phyloP scores from a whole-genome alignment of 2,888 invertebrate species.

The Thumatha senex region DNA sequence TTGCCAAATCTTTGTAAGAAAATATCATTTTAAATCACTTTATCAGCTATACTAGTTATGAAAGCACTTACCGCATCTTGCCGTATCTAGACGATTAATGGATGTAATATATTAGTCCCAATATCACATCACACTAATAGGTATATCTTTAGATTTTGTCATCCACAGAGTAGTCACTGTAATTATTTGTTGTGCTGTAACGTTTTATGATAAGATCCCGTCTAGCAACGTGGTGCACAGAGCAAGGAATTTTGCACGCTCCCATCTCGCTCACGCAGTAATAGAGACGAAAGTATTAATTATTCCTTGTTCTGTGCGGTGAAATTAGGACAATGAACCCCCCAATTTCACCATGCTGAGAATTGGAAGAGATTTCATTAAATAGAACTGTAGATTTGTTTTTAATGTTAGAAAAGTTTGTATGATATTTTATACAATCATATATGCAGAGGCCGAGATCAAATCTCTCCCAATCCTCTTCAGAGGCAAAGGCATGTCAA shows the following conservation, averaged over 20 bases:
- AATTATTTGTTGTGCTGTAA: not conserved
- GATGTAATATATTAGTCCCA: constrained; percentile 21
- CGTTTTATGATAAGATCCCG: not conserved
- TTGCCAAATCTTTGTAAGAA: not conserved
- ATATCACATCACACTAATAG: constrained; percentile 12
- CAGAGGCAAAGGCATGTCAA: too few species aligned
- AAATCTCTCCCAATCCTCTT: too few species aligned
- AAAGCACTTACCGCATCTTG: constrained; percentile 30
- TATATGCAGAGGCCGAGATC: too few species aligned
- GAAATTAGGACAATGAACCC: too few species aligned
- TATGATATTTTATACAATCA: not conserved
- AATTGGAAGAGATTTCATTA: too few species aligned
- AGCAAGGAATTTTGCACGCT: too few species aligned
- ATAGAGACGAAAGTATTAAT: too few species aligned
- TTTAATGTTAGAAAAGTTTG: not conserved
- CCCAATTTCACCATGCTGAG: too few species aligned
- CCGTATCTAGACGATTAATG: constrained; percentile 33
- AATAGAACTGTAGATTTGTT: not conserved
- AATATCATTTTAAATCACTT: not conserved
- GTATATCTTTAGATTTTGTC: constrained; percentile 12
- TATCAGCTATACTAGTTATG: constrained; percentile 14
- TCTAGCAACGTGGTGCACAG: too few species aligned
- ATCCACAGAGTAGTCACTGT: constrained; percentile 29
- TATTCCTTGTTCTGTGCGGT: too few species aligned
- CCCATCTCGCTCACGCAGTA: too few species aligned